Evolutionary conservation across 2,888 invertebrate genomes (phyloP).

Genomic region (Drosophila peninsularis): DNA sequence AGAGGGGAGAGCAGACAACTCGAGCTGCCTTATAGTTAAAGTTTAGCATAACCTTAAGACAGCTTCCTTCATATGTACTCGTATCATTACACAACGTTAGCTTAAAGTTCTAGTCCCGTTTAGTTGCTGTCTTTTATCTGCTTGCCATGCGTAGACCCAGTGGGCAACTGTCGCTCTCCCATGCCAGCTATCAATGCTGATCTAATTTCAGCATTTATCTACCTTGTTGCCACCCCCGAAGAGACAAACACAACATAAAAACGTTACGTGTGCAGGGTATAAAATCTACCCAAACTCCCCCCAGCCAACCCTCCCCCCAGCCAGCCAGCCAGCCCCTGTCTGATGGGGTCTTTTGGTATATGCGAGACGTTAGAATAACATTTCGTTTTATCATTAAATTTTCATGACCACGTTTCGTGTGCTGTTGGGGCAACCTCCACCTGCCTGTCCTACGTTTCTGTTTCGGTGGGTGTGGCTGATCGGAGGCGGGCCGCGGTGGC

Average conservation of each 20-base stretch:
- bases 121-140: neutral
- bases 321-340: constrained; percentile 3
- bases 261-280: constrained; percentile 65
- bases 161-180: constrained; percentile 37
- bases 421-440: constrained; percentile 31
- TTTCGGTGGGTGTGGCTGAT: constrained; percentile 32
- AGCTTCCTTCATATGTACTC: too few relatives aligned
- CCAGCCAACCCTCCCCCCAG: neutral
- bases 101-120: neutral
- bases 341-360: constrained; percentile 43
- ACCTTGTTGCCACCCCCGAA: constrained; percentile 70
- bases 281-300: constrained; percentile 24
- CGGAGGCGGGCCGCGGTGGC: constrained; percentile 5
- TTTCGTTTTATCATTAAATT: constrained; percentile 83
- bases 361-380: constrained; percentile 69
- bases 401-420: constrained; percentile 81
- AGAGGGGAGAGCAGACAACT: neutral
- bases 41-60: neutral
- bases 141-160: neutral
- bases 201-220: constrained; percentile 74
- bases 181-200: constrained; percentile 63
- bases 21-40: neutral
- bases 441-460: constrained; percentile 28
- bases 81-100: neutral
- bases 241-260: constrained; percentile 51